Conservation (phyloP, 2,797 vertebrate genomes). For the Alosa sapidissima region DNA sequence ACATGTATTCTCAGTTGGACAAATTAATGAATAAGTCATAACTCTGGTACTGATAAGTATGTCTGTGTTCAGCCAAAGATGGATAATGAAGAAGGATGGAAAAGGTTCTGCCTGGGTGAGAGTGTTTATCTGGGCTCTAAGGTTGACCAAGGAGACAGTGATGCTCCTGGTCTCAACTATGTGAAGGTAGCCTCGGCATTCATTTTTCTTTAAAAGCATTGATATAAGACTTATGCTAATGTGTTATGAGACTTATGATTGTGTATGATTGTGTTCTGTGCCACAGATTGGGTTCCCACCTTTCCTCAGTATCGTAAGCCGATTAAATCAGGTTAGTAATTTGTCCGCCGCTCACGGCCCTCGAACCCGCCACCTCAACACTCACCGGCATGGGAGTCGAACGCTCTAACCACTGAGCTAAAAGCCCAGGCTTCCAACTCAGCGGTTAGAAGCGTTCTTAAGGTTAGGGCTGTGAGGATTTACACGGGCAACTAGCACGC, state of each 20-base stretch:
- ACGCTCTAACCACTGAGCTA: no score
- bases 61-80: conserved; percentile 63
- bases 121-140: conserved; percentile 69
- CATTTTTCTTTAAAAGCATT: neutral
- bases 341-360: no score
- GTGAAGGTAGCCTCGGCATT: conserved; percentile 73
- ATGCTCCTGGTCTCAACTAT: conserved; percentile 84
- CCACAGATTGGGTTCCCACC: conserved; percentile 92
- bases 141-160: conserved; percentile 55
- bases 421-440: no score
- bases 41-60: neutral
- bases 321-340: conserved; percentile 97
- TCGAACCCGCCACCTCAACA: no score
- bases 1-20: neutral
- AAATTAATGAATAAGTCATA: neutral
- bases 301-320: conserved; percentile 92
- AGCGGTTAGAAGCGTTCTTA: no score
- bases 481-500: no score
- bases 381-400: no score
- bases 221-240: neutral
- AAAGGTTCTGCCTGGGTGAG: conserved; percentile 85
- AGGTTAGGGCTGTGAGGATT: no score
- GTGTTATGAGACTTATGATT: neutral
- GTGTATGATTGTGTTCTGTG: conserved; percentile 27
- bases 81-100: conserved; percentile 75